Percentiles rank a stretch among this genome's conserved stretches.
These are phyloP conservation scores for Bombus superbus DNA, from an alignment of 1,140 invertebrate species.

Conservation along the genomic window DNA sequence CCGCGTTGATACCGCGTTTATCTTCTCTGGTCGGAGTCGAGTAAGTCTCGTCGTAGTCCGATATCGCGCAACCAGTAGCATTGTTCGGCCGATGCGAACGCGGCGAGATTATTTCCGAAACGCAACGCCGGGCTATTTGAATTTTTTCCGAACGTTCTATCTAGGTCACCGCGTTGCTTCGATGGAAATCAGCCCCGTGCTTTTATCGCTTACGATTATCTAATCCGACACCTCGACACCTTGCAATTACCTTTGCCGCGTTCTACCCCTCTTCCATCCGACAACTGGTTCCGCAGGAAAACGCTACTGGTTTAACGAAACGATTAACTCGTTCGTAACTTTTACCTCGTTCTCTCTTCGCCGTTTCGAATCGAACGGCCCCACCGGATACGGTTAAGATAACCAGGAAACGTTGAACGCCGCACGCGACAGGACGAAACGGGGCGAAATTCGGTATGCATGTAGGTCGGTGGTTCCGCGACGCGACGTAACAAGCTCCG, in stretches of 20 bases:
- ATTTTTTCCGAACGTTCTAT: not conserved
- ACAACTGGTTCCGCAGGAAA: not conserved
- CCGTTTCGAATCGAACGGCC: not conserved
- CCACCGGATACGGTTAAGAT: too few relatives aligned
- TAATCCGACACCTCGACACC: slow-evolving; percentile 9
- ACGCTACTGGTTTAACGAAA: not conserved
- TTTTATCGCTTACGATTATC: slow-evolving; percentile 10
- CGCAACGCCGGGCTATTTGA: not conserved
- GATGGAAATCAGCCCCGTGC: slow-evolving; percentile 6
- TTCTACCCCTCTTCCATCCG: not conserved
- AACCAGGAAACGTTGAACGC: not conserved
- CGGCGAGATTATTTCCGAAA: slow-evolving; percentile 17
- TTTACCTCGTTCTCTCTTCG: not conserved
- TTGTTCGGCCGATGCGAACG: slow-evolving; percentile 17
- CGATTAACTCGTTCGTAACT: not conserved
- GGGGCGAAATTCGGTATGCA: slow-evolving; percentile 50
- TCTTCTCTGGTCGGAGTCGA: not conserved
- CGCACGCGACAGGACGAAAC: not conserved
- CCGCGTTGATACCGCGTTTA: slow-evolving; percentile 23
- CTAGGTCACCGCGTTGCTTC: not conserved
- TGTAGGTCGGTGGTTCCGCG: slow-evolving; percentile 55
- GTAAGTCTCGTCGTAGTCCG: not conserved
- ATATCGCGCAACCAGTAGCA: slow-evolving; percentile 29
- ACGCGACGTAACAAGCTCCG: slow-evolving; percentile 55
- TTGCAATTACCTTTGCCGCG: not conserved